Evolutionary conservation across 2,888 invertebrate genomes (phyloP), one percentile per base, ranked within the genome.

Genomic region (Eupithecia subumbrata): DNA sequence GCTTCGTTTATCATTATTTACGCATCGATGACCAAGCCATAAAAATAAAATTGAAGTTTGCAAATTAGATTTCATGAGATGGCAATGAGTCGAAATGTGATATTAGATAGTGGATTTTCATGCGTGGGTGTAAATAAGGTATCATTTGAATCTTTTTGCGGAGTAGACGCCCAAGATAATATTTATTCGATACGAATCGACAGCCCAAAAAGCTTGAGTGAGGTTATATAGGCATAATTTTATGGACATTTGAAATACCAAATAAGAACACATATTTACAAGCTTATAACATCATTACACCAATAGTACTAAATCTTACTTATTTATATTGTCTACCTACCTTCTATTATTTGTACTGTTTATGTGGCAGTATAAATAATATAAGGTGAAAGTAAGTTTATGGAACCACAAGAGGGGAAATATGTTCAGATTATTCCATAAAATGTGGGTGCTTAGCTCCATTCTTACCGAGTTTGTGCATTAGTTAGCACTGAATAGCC

Each of bases 401-500:
- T 60, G 12, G 5, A 25, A 60, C 60, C 22, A 60, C 67, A 74
- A 40, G 56, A 72, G 30, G 72, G 71, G 69, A 76, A 67, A 70
- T 79, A 75, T 77, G 56, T 77, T 67, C 16, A 40, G 75, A 73
- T 78, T 78, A 75, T 76, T 71, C 43, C 75, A 48, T 76, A 74
- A 77, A 76, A 77, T 79, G 71, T 75, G 77, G 63, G 64, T n/a
- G 45, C 72, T 78, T 68, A 68, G 75, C 73, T 74, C 71, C 71
- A 73, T 78, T 77, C 16, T 72, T 52, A 48, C 69, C 45, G 72
- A 73, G 75, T 73, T 71, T 69, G 75, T 79, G 77, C 74, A 76
- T 77, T 67, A 66, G 45, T 71, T 67, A 77, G 77, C 71, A 71
- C 68, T 69, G 76, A 77, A 74, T 77, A 69, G 75, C 75, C 74